These are phyloP conservation scores for Myotis daubentonii DNA, from an alignment of 2,797 vertebrate species.

Conservation along the genomic window DNA sequence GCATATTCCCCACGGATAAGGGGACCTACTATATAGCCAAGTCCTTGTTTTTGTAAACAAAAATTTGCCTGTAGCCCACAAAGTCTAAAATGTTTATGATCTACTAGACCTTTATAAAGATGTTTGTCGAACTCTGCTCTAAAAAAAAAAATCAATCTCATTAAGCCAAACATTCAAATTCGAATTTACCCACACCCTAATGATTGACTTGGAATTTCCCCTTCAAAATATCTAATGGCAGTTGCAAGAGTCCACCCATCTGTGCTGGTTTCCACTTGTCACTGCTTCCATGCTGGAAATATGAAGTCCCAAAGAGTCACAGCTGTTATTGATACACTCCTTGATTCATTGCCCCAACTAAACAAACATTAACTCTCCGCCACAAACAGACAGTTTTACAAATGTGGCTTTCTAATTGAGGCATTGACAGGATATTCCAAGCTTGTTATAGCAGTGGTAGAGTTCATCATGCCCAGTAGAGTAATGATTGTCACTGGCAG, in stretches of 20 bases:
- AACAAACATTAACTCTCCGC: not conserved
- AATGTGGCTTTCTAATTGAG: conserved; percentile 2
- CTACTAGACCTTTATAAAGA: not conserved
- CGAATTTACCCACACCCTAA: not conserved
- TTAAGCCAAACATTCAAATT: not conserved
- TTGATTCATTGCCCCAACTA: not conserved
- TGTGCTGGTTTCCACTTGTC: not conserved
- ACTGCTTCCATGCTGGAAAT: not conserved
- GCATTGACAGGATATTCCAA: not conserved
- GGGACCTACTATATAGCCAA: not conserved
- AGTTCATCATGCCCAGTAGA: not conserved
- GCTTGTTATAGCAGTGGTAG: not conserved
- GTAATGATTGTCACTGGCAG: not conserved
- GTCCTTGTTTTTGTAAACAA: not conserved
- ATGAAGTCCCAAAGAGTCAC: not conserved
- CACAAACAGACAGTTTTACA: not conserved
- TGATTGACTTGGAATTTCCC: not conserved
- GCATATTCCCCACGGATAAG: not conserved
- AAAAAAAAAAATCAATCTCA: not conserved
- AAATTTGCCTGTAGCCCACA: not conserved
- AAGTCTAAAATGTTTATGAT: not conserved
- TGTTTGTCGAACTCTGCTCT: not conserved
- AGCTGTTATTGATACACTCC: not conserved
- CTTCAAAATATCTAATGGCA: not conserved
- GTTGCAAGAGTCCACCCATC: not conserved